Conservation (phyloP, 2,888 invertebrate species). For the Euzophera pinguis region DNA sequence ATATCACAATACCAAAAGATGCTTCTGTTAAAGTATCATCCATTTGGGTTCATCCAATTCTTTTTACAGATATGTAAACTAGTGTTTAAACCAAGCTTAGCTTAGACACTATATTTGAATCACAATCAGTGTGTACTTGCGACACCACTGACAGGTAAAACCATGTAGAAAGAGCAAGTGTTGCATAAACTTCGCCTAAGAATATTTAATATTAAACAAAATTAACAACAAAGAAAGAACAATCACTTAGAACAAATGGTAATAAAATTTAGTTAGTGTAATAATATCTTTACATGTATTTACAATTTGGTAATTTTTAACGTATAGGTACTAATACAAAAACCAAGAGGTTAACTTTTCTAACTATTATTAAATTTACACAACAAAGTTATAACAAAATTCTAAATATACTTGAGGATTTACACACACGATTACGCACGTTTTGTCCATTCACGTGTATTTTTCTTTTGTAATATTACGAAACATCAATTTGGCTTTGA, state of each 20-base stretch:
- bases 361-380: constrained; percentile 56
- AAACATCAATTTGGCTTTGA: constrained; percentile 70
- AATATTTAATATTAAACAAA: constrained; percentile 68
- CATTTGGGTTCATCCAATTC: background rate
- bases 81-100: constrained; percentile 5
- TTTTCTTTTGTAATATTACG: constrained; percentile 36
- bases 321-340: constrained; percentile 75
- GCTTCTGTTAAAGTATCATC: too few relatives aligned
- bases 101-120: background rate
- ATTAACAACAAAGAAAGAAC: constrained; percentile 76
- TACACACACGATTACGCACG: constrained; percentile 43
- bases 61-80: constrained; percentile 1
- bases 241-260: constrained; percentile 76
- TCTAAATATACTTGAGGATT: constrained; percentile 45
- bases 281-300: constrained; percentile 79
- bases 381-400: constrained; percentile 69
- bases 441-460: constrained; percentile 19
- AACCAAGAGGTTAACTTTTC: constrained; percentile 60
- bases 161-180: constrained; percentile 36
- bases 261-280: constrained; percentile 75
- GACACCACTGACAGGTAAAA: constrained; percentile 36
- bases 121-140: constrained; percentile 14
- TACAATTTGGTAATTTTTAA: constrained; percentile 77
- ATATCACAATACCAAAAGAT: constrained; percentile 16
- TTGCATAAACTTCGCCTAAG: constrained; percentile 38